These are phyloP conservation scores for Phrynocephalus vlangalii DNA, from an alignment of 2,797 vertebrate species.

Conservation along the genomic window DNA sequence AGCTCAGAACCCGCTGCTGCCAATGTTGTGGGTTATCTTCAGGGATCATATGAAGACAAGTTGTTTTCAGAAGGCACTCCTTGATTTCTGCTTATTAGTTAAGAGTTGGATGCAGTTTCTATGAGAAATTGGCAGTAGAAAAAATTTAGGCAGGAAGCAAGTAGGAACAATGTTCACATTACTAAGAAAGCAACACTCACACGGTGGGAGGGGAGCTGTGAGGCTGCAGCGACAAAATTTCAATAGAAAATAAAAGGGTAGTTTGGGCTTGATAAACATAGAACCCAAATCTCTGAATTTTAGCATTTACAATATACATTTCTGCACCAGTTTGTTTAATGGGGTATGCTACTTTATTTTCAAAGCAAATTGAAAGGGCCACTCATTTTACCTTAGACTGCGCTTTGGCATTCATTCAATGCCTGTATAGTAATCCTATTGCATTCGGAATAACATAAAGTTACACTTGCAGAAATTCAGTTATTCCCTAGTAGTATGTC, in stretches of 20 bases:
- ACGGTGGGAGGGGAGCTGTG: no score
- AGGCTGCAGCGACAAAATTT: not conserved
- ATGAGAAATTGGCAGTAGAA: slow-evolving; percentile 6
- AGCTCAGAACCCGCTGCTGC: not conserved
- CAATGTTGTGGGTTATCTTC: not conserved
- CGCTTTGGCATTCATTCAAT: not conserved
- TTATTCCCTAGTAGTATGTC: no score
- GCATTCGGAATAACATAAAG: no score
- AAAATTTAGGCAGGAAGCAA: not conserved
- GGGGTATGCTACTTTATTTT: not conserved
- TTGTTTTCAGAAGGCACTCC: not conserved
- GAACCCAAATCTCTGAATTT: not conserved
- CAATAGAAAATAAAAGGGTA: not conserved
- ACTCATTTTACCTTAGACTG: not conserved
- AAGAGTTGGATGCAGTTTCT: not conserved
- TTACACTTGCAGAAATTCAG: no score
- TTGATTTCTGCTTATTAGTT: slow-evolving; percentile 1
- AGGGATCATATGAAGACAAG: not conserved
- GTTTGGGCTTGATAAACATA: not conserved
- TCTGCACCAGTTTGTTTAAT: not conserved
- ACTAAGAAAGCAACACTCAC: not conserved
- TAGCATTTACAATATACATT: not conserved
- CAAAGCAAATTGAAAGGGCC: not conserved
- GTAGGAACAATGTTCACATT: not conserved
- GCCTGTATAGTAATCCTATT: no score